A percentile compares a stretch with the other conserved stretches of the same genome.
Evolutionary conservation across 2,113 vertebrate species (phyloP).

Genomic region (Plecturocebus donacophilus): DNA sequence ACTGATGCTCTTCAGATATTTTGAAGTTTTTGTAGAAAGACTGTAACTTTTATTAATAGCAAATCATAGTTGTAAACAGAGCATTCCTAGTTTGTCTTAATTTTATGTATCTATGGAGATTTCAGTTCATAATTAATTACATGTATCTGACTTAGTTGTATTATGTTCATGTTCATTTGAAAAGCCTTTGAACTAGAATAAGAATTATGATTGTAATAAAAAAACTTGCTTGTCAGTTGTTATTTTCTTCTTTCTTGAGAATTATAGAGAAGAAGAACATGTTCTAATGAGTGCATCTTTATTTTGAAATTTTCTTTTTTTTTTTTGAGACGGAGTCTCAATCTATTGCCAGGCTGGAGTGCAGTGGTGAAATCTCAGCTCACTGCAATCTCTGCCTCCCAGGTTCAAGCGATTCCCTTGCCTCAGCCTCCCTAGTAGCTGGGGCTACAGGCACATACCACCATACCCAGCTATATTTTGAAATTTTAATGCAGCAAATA

Average conservation of each 20-base stretch:
- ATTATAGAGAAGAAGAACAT: background rate
- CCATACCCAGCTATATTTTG: background rate
- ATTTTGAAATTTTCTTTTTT: slow-evolving; percentile 30
- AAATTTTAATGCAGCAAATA: slow-evolving; percentile 31
- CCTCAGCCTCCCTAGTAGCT: no score
- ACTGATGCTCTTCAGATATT: slow-evolving; percentile 36
- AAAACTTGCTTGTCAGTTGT: background rate
- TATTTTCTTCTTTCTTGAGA: slow-evolving; percentile 48
- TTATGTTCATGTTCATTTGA: slow-evolving; percentile 11
- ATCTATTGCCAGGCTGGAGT: no score
- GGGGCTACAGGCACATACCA: no score
- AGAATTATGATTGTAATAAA: slow-evolving; percentile 37
- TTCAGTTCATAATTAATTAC: background rate
- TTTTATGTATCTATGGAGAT: slow-evolving; percentile 16
- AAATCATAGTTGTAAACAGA: slow-evolving; percentile 18
- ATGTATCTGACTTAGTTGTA: background rate
- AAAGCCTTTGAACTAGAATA: slow-evolving; percentile 40
- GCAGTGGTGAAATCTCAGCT: no score
- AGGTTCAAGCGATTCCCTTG: no score
- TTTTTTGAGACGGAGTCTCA: no score
- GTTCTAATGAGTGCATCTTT: background rate
- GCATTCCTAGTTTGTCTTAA: background rate
- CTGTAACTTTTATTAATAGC: background rate
- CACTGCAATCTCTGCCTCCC: no score
- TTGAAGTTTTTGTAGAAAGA: slow-evolving; percentile 34